These are phyloP conservation scores for Anabas testudineus DNA, from an alignment of 2,797 vertebrate genomes.

Conservation along the genomic window DNA sequence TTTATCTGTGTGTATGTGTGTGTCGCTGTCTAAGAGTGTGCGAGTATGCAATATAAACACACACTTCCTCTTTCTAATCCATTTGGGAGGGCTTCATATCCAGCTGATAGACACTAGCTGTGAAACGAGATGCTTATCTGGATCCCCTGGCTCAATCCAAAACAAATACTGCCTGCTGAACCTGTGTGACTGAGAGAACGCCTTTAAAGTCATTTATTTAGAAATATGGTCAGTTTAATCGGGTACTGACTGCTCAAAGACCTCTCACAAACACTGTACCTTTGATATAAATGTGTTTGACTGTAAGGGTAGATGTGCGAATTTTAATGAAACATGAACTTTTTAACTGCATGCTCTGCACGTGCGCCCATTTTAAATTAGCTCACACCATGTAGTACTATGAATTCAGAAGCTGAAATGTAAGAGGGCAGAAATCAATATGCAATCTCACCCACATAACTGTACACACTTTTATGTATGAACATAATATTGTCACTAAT, in stretches of 20 bases:
- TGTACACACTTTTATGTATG: too few species aligned
- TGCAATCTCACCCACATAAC: too few species aligned
- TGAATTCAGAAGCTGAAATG: too few species aligned
- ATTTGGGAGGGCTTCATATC: conserved; percentile 75
- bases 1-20: conserved; percentile 51
- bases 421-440: too few species aligned
- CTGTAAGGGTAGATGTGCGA: too few species aligned
- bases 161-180: conserved; percentile 66
- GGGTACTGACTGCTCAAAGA: conserved; percentile 13
- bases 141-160: conserved; percentile 63
- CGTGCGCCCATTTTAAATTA: too few species aligned
- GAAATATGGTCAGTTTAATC: conserved; percentile 24
- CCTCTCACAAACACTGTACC: not conserved
- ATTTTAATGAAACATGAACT: too few species aligned
- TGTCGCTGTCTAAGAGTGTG: conserved; percentile 34
- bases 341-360: too few species aligned
- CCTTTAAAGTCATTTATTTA: conserved; percentile 14
- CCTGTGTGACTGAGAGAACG: conserved; percentile 28
- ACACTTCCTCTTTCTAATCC: conserved; percentile 77
- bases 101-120: conserved; percentile 76
- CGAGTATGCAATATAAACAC: conserved; percentile 72
- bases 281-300: not conserved
- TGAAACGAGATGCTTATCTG: conserved; percentile 78
- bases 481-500: too few species aligned
- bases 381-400: too few species aligned